phyloP scores from a whole-genome alignment of 2,888 invertebrate species.

The Molorchus minor region DNA sequence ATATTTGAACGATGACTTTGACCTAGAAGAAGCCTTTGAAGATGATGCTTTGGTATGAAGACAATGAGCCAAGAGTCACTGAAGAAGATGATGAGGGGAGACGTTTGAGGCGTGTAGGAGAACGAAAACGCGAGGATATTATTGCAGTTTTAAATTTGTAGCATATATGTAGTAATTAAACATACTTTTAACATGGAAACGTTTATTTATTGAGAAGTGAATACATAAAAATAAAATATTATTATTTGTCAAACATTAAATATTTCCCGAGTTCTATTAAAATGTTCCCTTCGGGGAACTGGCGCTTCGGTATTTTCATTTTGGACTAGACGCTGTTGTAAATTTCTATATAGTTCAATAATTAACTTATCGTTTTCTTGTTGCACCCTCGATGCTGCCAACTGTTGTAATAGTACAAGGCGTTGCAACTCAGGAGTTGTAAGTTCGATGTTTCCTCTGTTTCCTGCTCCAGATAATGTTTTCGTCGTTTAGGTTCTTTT shows the following conservation, averaged over 20 bases:
- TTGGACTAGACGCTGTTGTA: constrained; percentile 15
- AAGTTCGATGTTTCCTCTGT: constrained; percentile 12
- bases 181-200: no score
- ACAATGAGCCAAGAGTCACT: no score
- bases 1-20: constrained; percentile 10
- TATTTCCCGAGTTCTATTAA: no score
- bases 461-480: constrained; percentile 8
- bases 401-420: no score
- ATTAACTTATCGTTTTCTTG: no score
- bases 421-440: no score
- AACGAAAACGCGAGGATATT: constrained; percentile 20
- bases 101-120: constrained; percentile 18
- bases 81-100: constrained; percentile 17
- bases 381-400: no score
- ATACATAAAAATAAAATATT: neutral
- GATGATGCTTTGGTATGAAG: constrained; percentile 16
- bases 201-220: constrained; percentile 1
- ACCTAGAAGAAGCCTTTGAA: constrained; percentile 4
- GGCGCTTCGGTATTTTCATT: neutral
- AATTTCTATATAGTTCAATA: constrained; percentile 18
- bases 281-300: constrained; percentile 7
- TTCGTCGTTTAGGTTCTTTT: constrained; percentile 4
- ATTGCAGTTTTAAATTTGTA: constrained; percentile 27
- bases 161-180: constrained; percentile 4
- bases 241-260: constrained; percentile 14